phyloP scores from a whole-genome alignment of 2,797 vertebrate genomes.

The Neostethus bicornis region DNA sequence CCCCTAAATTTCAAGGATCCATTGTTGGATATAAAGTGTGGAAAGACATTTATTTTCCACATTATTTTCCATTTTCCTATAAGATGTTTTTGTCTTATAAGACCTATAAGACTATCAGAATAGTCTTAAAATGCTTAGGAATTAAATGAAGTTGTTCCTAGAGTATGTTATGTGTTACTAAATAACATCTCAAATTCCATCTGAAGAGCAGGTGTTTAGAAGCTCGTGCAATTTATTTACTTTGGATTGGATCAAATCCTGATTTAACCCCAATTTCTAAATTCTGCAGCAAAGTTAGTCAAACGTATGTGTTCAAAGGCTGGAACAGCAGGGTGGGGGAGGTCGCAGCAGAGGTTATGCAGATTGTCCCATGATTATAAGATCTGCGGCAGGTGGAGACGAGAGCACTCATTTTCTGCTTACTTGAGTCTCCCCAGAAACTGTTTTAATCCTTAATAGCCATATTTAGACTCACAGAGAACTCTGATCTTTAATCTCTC shows the following conservation, averaged over 20 bases:
- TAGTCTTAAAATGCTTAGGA: background rate
- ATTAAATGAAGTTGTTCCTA: background rate
- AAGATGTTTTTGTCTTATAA: slow-evolving; percentile 11
- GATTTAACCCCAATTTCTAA: background rate
- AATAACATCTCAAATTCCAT: background rate
- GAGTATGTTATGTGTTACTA: background rate
- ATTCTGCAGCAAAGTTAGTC: slow-evolving; percentile 4
- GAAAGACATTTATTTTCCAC: slow-evolving; percentile 18
- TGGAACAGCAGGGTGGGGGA: slow-evolving; percentile 17
- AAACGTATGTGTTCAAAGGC: slow-evolving; percentile 13
- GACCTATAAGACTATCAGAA: background rate
- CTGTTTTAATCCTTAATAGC: slow-evolving; percentile 29
- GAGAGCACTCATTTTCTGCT: slow-evolving; percentile 40
- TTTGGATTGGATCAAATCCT: slow-evolving; percentile 4
- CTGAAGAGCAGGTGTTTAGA: background rate
- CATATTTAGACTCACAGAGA: slow-evolving; percentile 28
- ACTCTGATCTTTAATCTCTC: slow-evolving; percentile 23
- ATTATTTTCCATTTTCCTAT: slow-evolving; percentile 23
- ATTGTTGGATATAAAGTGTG: slow-evolving; percentile 34
- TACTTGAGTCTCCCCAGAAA: slow-evolving; percentile 36
- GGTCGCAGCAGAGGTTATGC: background rate
- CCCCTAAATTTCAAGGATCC: slow-evolving; percentile 25
- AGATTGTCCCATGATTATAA: slow-evolving; percentile 45
- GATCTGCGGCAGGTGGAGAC: slow-evolving; percentile 45
- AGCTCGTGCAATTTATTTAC: background rate